Base-by-base conservation (phyloP, 2,113 vertebrate species). In the Smithornis capensis region DNA sequence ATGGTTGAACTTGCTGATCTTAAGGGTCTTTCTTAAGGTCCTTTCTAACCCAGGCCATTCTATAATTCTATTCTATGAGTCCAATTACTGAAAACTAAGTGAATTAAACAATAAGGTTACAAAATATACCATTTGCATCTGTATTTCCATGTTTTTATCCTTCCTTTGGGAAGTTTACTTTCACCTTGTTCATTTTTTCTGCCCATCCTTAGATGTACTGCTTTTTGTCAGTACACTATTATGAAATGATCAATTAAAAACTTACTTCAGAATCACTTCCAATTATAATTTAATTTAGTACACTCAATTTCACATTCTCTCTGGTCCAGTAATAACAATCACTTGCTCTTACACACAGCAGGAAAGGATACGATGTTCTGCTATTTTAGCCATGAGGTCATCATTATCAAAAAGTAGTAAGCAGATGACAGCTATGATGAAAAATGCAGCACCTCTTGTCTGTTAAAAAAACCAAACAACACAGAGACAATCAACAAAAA, bases 371-470 rank as follows among this genome's bases (percentile, higher is more conserved):
- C 99, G 99, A 97, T 99, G 99, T 94, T 99, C 99, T 33, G 99
- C 99, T 98, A 99, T 99, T 97, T 99, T 99, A 65, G 99, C 99
- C 99, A 99, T 99, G 86, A 99, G 99, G 88, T 99, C 99, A 62
- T 99, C 99, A 84, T 99, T 99, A 97, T 99, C 99, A 49, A 99
- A 99, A 94, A 99, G 98, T 9, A 99, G 97, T 44, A 99, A 98
- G 95, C 99, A 99, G 94, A 99, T 98, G 47, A 99, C 98, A 92
- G 99, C 99, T 89, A 99, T 98, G 97, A 99, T 99, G 97, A 99
- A 99, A 95, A 99, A 98, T 27, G 98, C 99, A 87, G 99, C 98
- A n/a, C 99, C 99, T 97, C 99, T 98, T 55, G 99, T 99, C 99
- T 99, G 96, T 37, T 94, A 96, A 95, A 45, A 31, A 73, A 75